A percentile compares a stretch with the other conserved stretches of the same genome.
phyloP scores from a whole-genome alignment of 2,113 vertebrate species.

The Festucalex cinctus region DNA sequence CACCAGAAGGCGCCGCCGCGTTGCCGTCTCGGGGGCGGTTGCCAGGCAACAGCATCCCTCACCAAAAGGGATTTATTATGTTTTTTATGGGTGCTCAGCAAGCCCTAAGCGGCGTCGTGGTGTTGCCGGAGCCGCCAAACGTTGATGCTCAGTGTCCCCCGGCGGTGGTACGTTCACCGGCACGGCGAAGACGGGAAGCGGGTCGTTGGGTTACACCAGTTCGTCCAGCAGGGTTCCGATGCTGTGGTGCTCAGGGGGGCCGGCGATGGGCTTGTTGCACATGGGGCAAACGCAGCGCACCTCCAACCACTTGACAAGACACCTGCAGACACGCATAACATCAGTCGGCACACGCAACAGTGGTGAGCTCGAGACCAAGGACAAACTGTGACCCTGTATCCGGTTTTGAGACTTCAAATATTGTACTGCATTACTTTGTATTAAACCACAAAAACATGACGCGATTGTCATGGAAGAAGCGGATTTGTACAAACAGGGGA shows the following conservation, averaged over 20 bases:
- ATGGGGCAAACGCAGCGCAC: slow-evolving; percentile 75
- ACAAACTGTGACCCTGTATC: too few relatives aligned
- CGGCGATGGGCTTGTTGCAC: slow-evolving; percentile 73
- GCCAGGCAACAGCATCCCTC: slow-evolving; percentile 65
- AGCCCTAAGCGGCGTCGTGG: slow-evolving; percentile 39
- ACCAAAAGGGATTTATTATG: slow-evolving; percentile 11
- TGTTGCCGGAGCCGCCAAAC: slow-evolving; percentile 32
- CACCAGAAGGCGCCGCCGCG: slow-evolving; percentile 52
- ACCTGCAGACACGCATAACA: slow-evolving; percentile 44
- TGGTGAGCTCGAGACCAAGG: too few relatives aligned
- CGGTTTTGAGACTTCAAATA: too few relatives aligned
- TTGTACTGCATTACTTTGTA: too few relatives aligned
- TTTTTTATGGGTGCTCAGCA: slow-evolving; percentile 52
- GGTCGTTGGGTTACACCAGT: slow-evolving; percentile 54
- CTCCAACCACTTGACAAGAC: slow-evolving; percentile 76
- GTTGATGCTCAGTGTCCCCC: slow-evolving; percentile 28
- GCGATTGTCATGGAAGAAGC: too few relatives aligned
- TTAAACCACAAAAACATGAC: too few relatives aligned
- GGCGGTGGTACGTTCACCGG: slow-evolving; percentile 7
- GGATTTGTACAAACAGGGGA: too few relatives aligned
- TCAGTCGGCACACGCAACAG: not conserved
- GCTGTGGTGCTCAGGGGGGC: slow-evolving; percentile 68
- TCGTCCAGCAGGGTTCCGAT: slow-evolving; percentile 69
- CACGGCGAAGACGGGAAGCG: slow-evolving; percentile 4
- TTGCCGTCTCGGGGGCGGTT: slow-evolving; percentile 51